Evolutionary conservation across 1,140 invertebrate species (phyloP), one percentile per base, ranked within the genome.

Genomic region (Trachymyrmex septentrionalis): DNA sequence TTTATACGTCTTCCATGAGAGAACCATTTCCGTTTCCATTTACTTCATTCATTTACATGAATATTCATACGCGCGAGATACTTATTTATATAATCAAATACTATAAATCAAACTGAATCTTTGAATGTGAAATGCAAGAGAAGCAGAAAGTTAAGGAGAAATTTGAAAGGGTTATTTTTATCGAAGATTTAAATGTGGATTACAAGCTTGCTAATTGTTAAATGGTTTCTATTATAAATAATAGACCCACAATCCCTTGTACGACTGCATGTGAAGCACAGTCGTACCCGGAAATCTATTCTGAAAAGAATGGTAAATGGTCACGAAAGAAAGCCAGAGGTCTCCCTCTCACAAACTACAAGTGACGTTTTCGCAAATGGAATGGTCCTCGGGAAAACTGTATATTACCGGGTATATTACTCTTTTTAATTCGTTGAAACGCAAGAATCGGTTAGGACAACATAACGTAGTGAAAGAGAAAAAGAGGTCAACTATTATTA

Each of bases 401-500:
- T 76, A 61, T 76, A 61, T 61, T 76, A 76, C 21, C 34, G 9
- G 30, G 24, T 21, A n/a, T n/a, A n/a, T n/a, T n/a, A 44, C 16
- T 16, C 34, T 44, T 38, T 69, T 50, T 50, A 50, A 69, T 14
- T 57, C 21, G 16, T 48, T 34, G 34, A 75, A 75, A 30, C n/a
- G n/a, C 30, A 38, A 24, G 53, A n/a, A 59, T 75, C 72, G 19
- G n/a, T 75, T 61, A 76, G 34, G 55, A 59, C 14, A 61, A 38
- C 6, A 44, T 38, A 59, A 59, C 59, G 16, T 30, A 44, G 14
- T 19, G 34, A 34, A 19, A 38, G 21, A 61, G 55, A 61, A 21
- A 61, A 21, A 61, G 38, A 76, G 21, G 55, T 34, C 34, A 61
- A 16, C 21, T 76, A 61, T 76, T 76, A 76, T 44, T 61, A 61